Conservation (phyloP, 2,888 invertebrate species). For the Mantis religiosa region DNA sequence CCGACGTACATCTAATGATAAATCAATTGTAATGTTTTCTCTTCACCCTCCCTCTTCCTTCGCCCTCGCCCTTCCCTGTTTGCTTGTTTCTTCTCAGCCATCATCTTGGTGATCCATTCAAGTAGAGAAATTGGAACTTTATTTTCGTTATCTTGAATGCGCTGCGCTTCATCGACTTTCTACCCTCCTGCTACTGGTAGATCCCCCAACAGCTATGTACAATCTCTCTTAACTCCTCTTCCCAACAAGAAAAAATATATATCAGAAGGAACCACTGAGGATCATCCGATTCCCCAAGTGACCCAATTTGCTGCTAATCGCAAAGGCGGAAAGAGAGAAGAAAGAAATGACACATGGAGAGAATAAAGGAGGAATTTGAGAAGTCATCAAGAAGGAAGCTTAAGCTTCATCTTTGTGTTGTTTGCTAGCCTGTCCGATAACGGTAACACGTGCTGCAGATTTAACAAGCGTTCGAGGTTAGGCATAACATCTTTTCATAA, state of each 20-base stretch:
- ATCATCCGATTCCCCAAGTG: constrained; percentile 27
- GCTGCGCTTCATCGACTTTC: neutral
- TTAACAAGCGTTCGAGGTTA: no score
- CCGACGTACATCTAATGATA: neutral
- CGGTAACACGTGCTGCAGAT: no score
- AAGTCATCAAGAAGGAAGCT: constrained; percentile 17
- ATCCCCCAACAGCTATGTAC: neutral
- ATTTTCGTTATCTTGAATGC: neutral
- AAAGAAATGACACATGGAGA: neutral
- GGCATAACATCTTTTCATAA: no score
- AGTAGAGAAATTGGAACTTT: neutral
- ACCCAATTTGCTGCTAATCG: constrained; percentile 28
- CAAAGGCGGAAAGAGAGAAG: neutral
- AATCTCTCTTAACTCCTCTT: neutral
- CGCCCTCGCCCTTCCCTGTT: neutral
- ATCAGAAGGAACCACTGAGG: neutral
- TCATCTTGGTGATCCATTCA: neutral
- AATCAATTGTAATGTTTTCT: neutral
- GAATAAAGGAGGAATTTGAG: constrained; percentile 20
- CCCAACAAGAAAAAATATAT: neutral
- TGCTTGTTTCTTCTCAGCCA: neutral
- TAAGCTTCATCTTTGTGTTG: constrained; percentile 7
- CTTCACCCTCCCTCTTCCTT: neutral
- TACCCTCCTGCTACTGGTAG: neutral
- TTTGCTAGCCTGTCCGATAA: neutral